Conservation (phyloP, 2,797 vertebrate species). For the Aselliscus stoliczkanus region DNA sequence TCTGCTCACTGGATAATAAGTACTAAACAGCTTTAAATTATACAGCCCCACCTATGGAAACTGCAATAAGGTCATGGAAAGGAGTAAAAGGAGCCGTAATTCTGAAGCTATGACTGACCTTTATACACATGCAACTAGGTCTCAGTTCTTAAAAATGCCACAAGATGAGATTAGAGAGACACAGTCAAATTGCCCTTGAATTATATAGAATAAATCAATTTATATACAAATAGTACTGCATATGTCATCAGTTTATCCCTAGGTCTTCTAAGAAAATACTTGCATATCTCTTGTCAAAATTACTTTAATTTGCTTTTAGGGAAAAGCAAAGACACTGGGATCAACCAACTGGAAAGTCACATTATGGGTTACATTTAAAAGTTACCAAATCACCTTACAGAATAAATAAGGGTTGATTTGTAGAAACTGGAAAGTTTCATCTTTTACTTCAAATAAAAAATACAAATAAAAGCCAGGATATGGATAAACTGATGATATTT, state of each 20-base stretch:
- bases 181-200: neutral
- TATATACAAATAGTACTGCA: neutral
- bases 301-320: neutral
- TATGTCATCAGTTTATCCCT: neutral
- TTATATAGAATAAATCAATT: neutral
- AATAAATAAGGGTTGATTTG: neutral
- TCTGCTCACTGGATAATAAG: neutral
- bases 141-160: neutral
- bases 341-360: neutral
- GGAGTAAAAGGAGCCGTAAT: neutral
- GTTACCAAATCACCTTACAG: neutral
- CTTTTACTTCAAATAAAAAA: conserved; percentile 16
- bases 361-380: conserved; percentile 12
- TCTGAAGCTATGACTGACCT: neutral
- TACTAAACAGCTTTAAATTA: neutral
- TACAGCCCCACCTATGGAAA: neutral
- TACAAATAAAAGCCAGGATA: neutral
- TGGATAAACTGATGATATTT: neutral
- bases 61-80: neutral
- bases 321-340: conserved; percentile 10
- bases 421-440: neutral
- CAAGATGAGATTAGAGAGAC: neutral
- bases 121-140: neutral
- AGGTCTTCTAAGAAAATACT: neutral
- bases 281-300: neutral